phyloP scores from a whole-genome alignment of 2,113 vertebrate genomes.

The Otis tarda region DNA sequence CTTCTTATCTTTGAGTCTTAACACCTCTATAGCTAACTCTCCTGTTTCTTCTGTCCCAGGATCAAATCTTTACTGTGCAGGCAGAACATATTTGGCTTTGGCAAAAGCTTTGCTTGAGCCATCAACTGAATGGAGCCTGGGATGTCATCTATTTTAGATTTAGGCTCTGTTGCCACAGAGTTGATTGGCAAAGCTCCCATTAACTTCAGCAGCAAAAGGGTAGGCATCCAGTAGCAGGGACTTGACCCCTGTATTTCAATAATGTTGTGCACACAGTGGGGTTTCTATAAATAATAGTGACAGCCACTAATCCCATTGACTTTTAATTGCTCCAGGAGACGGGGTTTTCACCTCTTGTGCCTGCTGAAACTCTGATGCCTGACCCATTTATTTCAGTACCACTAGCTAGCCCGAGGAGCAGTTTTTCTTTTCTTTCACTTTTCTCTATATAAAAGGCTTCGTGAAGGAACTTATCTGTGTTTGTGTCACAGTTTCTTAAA shows the following conservation, averaged over 20 bases:
- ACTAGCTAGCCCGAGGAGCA: constrained; percentile 20
- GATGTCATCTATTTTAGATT: constrained; percentile 44
- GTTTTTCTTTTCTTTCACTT: constrained; percentile 33
- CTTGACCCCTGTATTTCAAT: constrained; percentile 51
- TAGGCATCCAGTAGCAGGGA: constrained; percentile 35
- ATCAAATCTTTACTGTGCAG: neutral
- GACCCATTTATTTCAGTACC: constrained; percentile 50
- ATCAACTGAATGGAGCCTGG: neutral
- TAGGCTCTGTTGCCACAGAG: constrained; percentile 29
- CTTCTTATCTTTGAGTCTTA: neutral
- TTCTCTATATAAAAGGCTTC: constrained; percentile 1
- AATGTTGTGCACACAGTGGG: constrained; percentile 5
- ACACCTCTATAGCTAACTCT: neutral
- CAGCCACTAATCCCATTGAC: constrained; percentile 51
- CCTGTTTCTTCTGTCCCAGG: neutral
- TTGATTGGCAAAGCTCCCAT: constrained; percentile 61
- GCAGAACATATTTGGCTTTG: neutral
- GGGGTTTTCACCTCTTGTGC: constrained; percentile 48
- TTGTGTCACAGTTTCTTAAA: constrained; percentile 57
- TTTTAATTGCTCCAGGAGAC: constrained; percentile 53
- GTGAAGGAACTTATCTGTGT: constrained; percentile 31
- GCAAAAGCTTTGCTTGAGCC: constrained; percentile 1
- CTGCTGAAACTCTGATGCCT: constrained; percentile 42
- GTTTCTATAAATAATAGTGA: constrained; percentile 57
- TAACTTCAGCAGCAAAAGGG: constrained; percentile 32